Evolutionary conservation across 2,113 vertebrate genomes (phyloP), one percentile per base, ranked within the genome.

Genomic region (Ictalurus furcatus): DNA sequence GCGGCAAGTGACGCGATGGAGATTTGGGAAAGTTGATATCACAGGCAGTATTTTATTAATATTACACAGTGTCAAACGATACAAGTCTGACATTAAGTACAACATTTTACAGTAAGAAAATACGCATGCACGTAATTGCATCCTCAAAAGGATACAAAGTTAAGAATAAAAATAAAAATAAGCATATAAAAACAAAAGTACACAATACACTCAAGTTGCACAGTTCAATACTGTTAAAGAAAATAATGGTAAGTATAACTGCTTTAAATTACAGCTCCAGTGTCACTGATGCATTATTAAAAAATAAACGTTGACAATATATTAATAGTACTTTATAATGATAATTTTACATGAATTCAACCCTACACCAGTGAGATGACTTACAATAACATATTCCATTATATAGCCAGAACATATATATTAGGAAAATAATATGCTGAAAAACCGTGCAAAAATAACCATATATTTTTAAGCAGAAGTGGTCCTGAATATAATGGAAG

Each of bases 401-500:
- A 85, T 82, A 85, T 37, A 54, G 11, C 30, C 79, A 76, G 61
- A 65, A 90, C 80, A 85, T 74, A 56, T 67, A 67, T 13, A 79
- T 78, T 84, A 89, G 7, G 48, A 86, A 86, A 59, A 87, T 87
- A 76, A 79, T 84, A 7, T 63, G 40, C 34, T 79, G 80, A 59
- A 76, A 40, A 85, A 13, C n/a, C 88, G 11, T 90, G 63, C 87
- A 76, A 87, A 88, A 89, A 78, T 87, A 82, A 87, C 40, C 79
- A 85, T 52, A 81, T 85, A 40, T 65, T 34, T 81, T 71, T 34
- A 21, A 65, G 58, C 13, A 71, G 67, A 59, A 73, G 61, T 40
- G 7, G 37, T 56, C 76, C 79, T 58, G 67, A 86, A 81, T 85
- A 37, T 63, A 84, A 84, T 85, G 90, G 90, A 90, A 89, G 90